phyloP scores from a whole-genome alignment of 1,140 invertebrate genomes.

The Zaprionus tsacasi region DNA sequence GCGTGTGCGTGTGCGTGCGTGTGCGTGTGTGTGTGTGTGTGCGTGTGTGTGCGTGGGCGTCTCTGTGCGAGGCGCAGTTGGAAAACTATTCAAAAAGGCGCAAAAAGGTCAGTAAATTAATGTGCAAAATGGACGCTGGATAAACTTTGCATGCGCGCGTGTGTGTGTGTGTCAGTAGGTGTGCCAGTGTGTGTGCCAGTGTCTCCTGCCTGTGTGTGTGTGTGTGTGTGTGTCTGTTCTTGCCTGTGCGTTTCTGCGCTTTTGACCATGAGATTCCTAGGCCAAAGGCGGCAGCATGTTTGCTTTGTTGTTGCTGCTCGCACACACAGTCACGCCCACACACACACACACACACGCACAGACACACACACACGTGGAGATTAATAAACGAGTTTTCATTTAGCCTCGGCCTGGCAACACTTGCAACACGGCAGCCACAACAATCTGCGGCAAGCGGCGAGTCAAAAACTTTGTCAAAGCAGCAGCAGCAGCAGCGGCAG shows the following conservation, averaged over 20 bases:
- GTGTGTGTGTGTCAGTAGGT: conserved; percentile 22
- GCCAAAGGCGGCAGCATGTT: conserved; percentile 22
- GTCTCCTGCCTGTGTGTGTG: conserved; percentile 5
- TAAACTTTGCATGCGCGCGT: conserved; percentile 61
- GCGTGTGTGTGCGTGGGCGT: not conserved
- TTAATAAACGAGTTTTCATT: conserved; percentile 56
- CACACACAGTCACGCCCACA: conserved; percentile 13
- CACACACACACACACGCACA: not conserved
- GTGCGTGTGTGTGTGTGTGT: conserved; percentile 1
- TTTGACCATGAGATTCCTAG: conserved; percentile 26
- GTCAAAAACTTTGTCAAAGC: conserved; percentile 17
- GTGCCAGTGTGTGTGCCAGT: conserved; percentile 3
- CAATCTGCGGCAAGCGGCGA: conserved; percentile 13
- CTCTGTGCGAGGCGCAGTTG: conserved; percentile 19
- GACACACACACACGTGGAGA: conserved; percentile 8
- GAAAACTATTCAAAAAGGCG: conserved; percentile 69
- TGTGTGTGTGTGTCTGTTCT: conserved; percentile 5
- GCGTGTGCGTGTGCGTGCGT: conserved; percentile 8
- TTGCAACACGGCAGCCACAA: conserved; percentile 1
- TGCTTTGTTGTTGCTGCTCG: conserved; percentile 18
- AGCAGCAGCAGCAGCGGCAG: not conserved
- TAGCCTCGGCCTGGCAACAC: conserved; percentile 38
- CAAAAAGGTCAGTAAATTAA: conserved; percentile 81
- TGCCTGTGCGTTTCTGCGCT: conserved; percentile 23
- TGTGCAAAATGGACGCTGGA: conserved; percentile 69